phyloP scores from a whole-genome alignment of 2,888 invertebrate genomes.

The Byasa hedistus region DNA sequence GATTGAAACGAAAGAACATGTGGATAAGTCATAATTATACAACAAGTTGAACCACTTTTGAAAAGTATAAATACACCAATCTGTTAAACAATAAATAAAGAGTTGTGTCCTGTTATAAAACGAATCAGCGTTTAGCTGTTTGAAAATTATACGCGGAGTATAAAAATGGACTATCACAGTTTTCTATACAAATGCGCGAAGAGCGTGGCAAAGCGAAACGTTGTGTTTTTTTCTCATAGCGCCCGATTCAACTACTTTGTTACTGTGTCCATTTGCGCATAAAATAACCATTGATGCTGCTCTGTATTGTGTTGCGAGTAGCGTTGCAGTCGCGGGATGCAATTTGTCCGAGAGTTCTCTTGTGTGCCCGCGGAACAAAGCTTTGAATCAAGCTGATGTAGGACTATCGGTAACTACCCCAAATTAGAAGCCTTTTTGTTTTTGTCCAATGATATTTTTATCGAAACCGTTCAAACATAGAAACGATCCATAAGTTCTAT shows the following conservation, averaged over 20 bases:
- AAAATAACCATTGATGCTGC: slow-evolving; percentile 63
- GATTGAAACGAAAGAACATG: slow-evolving; percentile 54
- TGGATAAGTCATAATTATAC: slow-evolving; percentile 43
- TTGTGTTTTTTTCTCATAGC: slow-evolving; percentile 42
- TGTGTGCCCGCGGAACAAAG: slow-evolving; percentile 65
- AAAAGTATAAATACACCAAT: not conserved
- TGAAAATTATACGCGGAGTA: slow-evolving; percentile 11
- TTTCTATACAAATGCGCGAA: slow-evolving; percentile 37
- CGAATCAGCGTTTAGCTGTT: not conserved
- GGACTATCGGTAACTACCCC: slow-evolving; percentile 61
- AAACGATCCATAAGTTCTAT: not conserved
- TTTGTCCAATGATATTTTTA: slow-evolving; percentile 35
- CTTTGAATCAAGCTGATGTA: slow-evolving; percentile 63
- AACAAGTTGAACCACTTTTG: not conserved
- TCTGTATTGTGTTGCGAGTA: slow-evolving; percentile 52
- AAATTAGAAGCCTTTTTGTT: slow-evolving; percentile 66
- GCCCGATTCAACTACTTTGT: slow-evolving; percentile 41
- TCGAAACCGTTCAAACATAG: slow-evolving; percentile 1
- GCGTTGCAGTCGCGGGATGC: slow-evolving; percentile 55
- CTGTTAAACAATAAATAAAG: not conserved
- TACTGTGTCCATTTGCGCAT: slow-evolving; percentile 53
- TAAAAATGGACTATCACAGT: slow-evolving; percentile 10
- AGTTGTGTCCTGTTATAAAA: not conserved
- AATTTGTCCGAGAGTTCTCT: slow-evolving; percentile 72
- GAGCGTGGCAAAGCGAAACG: slow-evolving; percentile 38